Evolutionary conservation across 1,140 invertebrate species (phyloP), one percentile per base, ranked within the genome.

Genomic region (Manduca sexta): DNA sequence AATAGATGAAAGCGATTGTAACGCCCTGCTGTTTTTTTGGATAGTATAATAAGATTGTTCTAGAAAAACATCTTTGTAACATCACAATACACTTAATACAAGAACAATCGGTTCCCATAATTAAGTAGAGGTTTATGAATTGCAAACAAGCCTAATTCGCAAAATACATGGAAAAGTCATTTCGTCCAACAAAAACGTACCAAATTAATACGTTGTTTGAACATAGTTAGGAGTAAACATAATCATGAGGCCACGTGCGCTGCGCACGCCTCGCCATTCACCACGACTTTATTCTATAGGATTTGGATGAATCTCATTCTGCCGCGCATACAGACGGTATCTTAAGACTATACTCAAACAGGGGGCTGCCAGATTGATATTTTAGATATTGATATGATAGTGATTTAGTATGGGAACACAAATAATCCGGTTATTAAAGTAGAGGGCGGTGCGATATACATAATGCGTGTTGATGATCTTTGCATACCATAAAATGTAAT

Each of bases 171-270:
- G 61, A 59, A 71, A 71, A 72, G 70, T 74, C 71, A 80, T 77
- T 75, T 78, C 58, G 50, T 50, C 57, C 69, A 76, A 77, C 77
- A 76, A 79, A 77, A 75, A 44, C 41, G 50, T 50, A 66, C 64
- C 63, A 80, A 83, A 85, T 85, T 83, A 85, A 85, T 82, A 85
- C 79, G 79, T 82, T 85, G 82, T 85, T 83, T 85, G 79, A 85
- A 76, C 73, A 67, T 72, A 67, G 65, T 74, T 71, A 81, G n/a
- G n/a, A 73, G 70, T 74, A 83, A 85, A 85, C 76, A 85, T 71
- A 83, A 85, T 83, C 79, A 83, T 45, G 37, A 3, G 33, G 69
- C 21, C 82, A 83, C 82, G 82, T 85, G 82, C 55, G 13, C 8
- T 11, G 55, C 75, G 65, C 69, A 57, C 77, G 77, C 56, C 62